phyloP scores from a whole-genome alignment of 2,113 vertebrate genomes.

The Misgurnus mizolepis region DNA sequence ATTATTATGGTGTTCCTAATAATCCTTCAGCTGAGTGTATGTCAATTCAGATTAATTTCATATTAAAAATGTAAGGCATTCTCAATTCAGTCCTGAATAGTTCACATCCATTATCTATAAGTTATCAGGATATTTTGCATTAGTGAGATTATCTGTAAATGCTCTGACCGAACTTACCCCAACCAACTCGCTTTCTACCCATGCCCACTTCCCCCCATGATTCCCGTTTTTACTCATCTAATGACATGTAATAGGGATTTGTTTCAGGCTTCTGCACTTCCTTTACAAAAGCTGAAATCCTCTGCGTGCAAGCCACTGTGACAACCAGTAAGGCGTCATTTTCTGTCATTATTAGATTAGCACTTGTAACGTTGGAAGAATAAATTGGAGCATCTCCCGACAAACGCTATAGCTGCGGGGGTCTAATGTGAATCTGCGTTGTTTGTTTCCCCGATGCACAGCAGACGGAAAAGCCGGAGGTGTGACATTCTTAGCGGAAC shows the following conservation, averaged over 20 bases:
- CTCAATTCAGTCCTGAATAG: not conserved
- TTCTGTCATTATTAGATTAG: constrained; percentile 74
- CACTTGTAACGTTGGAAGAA: constrained; percentile 66
- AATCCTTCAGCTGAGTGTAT: too few relatives aligned
- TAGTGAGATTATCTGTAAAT: constrained; percentile 14
- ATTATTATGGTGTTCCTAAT: too few relatives aligned
- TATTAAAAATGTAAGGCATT: too few relatives aligned
- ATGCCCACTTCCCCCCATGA: constrained; percentile 7
- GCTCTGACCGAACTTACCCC: not conserved
- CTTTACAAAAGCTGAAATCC: constrained; percentile 49
- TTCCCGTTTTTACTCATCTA: constrained; percentile 52
- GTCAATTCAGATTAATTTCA: too few relatives aligned
- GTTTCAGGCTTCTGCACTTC: constrained; percentile 49
- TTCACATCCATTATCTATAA: not conserved
- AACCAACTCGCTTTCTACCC: constrained; percentile 10
- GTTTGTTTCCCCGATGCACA: constrained; percentile 49
- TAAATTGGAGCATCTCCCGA: constrained; percentile 67
- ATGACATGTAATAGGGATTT: constrained; percentile 57
- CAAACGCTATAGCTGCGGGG: constrained; percentile 54
- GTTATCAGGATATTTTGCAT: constrained; percentile 5
- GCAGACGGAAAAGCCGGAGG: constrained; percentile 45
- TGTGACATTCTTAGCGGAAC: constrained; percentile 4
- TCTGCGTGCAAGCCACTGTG: constrained; percentile 54
- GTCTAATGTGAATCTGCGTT: constrained; percentile 54
- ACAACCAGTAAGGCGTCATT: constrained; percentile 62